Base-by-base conservation (phyloP, 2,888 invertebrate species). In the Ecliptopera silaceata region DNA sequence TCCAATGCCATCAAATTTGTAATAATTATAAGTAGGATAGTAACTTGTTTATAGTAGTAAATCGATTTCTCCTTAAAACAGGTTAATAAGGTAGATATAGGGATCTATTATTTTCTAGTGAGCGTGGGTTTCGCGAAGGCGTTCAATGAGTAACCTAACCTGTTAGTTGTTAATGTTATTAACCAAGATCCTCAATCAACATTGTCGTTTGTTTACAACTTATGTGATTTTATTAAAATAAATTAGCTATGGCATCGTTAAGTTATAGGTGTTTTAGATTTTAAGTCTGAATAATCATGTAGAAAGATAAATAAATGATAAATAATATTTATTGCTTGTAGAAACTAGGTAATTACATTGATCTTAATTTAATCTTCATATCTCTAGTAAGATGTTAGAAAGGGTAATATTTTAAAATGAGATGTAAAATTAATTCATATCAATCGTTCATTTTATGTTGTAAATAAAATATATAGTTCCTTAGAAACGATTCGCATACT, bases 51-150 rank as follows among this genome's bases (percentile, higher is more conserved):
- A 6, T 26, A 8, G 10, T 26, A 2, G 26, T 26, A 26, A 26
- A 26, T 26, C 26, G 8, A 26, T 26, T 22, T 8, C 22, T 1
- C 22, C 10, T 26, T 8, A 26, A 26, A 26, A 0, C 1, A 8
- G 22, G 15, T 3, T 29, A 29, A 13, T 3, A 29, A 43, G 20
- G n/a, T 32, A 45, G n/a, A 32, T 44, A 32, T 20, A 39, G 20
- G n/a, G 5, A 41, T 4, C 15, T 20, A 17, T 38, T 32, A 46
- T 22, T 32, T 39, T 17, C 39, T 31, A 38, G 32, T 41, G 56
- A 38, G 55, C 63, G 86, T 88, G 77, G 86, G 87, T 26, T 34
- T 18, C 41, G 62, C 62, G 82, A 72, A 77, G 85, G 84, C 80
- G 82, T 70, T 72, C 72, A 72, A 77, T 77, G 74, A 77, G 68